These are phyloP conservation scores for Rhogogaster chlorosoma DNA, from an alignment of 2,888 invertebrate species.

Conservation along the genomic window DNA sequence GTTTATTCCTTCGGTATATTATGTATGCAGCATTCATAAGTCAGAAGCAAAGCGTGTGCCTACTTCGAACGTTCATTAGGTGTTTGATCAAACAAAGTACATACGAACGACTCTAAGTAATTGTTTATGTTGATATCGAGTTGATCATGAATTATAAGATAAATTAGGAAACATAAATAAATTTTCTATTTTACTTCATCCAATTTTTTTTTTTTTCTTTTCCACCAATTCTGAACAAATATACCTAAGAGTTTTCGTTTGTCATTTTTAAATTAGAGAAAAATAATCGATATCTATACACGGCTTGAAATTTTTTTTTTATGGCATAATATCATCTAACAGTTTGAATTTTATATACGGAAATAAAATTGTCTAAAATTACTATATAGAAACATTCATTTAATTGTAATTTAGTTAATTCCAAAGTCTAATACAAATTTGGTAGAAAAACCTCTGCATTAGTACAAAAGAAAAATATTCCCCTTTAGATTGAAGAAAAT, in stretches of 20 bases:
- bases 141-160: neutral
- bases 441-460: neutral
- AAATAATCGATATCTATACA: no score
- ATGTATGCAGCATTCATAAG: neutral
- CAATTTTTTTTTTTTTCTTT: neutral
- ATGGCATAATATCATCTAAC: no score
- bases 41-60: neutral
- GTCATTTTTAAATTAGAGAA: no score
- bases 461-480: neutral
- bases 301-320: no score
- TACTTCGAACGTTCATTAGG: neutral
- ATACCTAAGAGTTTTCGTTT: no score
- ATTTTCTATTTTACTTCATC: no score
- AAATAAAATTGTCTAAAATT: neutral
- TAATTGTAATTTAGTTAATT: neutral
- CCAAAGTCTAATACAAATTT: neutral
- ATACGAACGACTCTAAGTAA: neutral
- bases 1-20: neutral
- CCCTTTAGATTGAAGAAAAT: conserved; percentile 9
- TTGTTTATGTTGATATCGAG: neutral
- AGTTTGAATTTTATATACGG: no score
- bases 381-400: neutral
- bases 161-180: no score
- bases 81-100: neutral
- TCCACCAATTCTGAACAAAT: no score